A percentile compares a stretch with the other conserved stretches of the same genome.
Evolutionary conservation across 1,140 invertebrate species (phyloP).

Genomic region (Sminthurinus signatus): DNA sequence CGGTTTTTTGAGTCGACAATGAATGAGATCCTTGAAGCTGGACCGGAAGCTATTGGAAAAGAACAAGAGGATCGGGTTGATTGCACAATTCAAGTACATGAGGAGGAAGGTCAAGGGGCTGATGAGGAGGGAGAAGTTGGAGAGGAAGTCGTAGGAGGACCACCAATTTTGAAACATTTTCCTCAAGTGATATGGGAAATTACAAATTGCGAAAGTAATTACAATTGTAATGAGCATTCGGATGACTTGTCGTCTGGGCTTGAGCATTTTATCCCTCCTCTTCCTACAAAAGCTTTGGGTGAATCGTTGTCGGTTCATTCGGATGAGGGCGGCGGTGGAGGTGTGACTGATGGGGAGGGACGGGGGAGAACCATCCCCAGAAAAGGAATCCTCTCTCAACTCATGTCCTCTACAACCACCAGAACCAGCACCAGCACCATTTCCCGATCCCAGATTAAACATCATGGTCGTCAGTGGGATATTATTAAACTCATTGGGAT

Average conservation of each 20-base stretch:
- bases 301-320: not conserved
- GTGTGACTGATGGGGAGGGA: too few relatives aligned
- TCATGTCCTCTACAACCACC: too few relatives aligned
- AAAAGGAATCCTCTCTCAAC: too few relatives aligned
- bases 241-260: slow-evolving; percentile 45
- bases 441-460: too few relatives aligned
- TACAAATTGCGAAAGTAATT: slow-evolving; percentile 72
- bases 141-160: slow-evolving; percentile 56
- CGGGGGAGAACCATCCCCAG: too few relatives aligned
- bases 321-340: too few relatives aligned
- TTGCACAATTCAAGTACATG: slow-evolving; percentile 73
- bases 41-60: slow-evolving; percentile 58
- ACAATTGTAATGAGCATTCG: slow-evolving; percentile 75
- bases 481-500: too few relatives aligned
- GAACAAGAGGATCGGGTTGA: slow-evolving; percentile 74
- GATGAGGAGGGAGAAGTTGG: slow-evolving; percentile 62
- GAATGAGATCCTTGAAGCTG: slow-evolving; percentile 35
- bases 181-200: slow-evolving; percentile 71
- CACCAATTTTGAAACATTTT: slow-evolving; percentile 71
- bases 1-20: slow-evolving; percentile 7
- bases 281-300: slow-evolving; percentile 63
- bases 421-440: too few relatives aligned
- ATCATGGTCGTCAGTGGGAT: too few relatives aligned
- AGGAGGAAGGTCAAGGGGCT: slow-evolving; percentile 75
- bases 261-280: slow-evolving; percentile 48